Percentiles rank a stretch among this genome's conserved stretches.
Conservation (phyloP, 2,113 vertebrate species). For the Crotalus horridus region DNA sequence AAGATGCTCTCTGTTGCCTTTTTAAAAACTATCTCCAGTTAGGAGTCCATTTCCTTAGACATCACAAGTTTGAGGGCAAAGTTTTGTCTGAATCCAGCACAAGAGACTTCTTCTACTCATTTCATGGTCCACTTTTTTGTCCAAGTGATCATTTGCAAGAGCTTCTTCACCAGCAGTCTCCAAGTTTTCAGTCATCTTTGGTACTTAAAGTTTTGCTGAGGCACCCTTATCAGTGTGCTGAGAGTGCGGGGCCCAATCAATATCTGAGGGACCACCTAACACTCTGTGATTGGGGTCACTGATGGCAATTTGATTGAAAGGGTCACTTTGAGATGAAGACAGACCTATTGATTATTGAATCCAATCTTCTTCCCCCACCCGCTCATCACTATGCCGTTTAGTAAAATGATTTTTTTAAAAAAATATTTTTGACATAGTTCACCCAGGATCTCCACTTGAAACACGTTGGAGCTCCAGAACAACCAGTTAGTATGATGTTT, state of each 20-base stretch:
- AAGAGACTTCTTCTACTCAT: not conserved
- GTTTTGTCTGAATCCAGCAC: not conserved
- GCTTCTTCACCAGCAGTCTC: not conserved
- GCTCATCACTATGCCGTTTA: not conserved
- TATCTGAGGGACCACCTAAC: not conserved
- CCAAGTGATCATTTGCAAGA: not conserved
- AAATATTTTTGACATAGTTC: not conserved
- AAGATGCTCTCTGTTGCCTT: not conserved
- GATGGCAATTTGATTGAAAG: not conserved
- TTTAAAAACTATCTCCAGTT: not conserved
- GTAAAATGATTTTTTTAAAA: not conserved
- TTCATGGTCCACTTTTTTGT: not conserved
- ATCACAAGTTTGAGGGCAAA: not conserved
- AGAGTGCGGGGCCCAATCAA: not conserved
- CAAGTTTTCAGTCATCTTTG: not conserved
- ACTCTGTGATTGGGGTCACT: not conserved
- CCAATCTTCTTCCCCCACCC: not conserved
- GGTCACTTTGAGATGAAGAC: not conserved
- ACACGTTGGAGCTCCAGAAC: not conserved
- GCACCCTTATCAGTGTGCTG: not conserved
- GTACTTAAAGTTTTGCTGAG: not conserved
- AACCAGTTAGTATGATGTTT: not conserved
- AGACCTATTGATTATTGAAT: not conserved
- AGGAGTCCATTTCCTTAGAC: not conserved
- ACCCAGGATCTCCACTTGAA: not conserved